phyloP scores from a whole-genome alignment of 2,888 invertebrate genomes.

The Volucella bombylans region DNA sequence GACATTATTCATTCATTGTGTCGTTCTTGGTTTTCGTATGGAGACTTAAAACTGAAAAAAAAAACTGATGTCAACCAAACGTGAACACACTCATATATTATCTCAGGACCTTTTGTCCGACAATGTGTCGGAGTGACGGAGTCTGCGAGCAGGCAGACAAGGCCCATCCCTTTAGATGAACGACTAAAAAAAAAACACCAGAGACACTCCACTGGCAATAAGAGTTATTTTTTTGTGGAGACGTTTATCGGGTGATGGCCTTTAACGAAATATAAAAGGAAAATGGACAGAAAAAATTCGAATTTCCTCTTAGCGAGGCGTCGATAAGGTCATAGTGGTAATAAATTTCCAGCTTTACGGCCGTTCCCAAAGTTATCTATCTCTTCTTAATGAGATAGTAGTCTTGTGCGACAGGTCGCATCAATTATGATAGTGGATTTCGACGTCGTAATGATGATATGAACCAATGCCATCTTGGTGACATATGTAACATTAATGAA shows the following conservation, averaged over 20 bases:
- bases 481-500: too few relatives aligned
- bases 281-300: constrained; percentile 9
- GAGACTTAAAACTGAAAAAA: constrained; percentile 28
- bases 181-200: constrained; percentile 17
- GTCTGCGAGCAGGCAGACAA: background rate
- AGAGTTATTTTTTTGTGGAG: constrained; percentile 51
- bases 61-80: constrained; percentile 34
- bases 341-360: constrained; percentile 70
- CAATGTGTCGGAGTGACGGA: constrained; percentile 32
- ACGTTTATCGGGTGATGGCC: constrained; percentile 70
- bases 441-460: background rate
- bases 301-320: constrained; percentile 63
- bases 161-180: constrained; percentile 63
- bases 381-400: constrained; percentile 71
- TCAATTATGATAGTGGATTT: constrained; percentile 60
- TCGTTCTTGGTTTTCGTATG: constrained; percentile 45
- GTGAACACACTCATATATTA: constrained; percentile 65
- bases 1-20: constrained; percentile 68
- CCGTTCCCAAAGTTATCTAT: constrained; percentile 65
- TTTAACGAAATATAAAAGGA: constrained; percentile 33
- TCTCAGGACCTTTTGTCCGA: constrained; percentile 65
- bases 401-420: constrained; percentile 66
- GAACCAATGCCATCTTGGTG: too few relatives aligned
- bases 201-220: constrained; percentile 26
- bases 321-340: constrained; percentile 68